Evolutionary conservation across 2,888 invertebrate genomes (phyloP), one percentile per base, ranked within the genome.

Genomic region (Hirtodrosophila cameraria): DNA sequence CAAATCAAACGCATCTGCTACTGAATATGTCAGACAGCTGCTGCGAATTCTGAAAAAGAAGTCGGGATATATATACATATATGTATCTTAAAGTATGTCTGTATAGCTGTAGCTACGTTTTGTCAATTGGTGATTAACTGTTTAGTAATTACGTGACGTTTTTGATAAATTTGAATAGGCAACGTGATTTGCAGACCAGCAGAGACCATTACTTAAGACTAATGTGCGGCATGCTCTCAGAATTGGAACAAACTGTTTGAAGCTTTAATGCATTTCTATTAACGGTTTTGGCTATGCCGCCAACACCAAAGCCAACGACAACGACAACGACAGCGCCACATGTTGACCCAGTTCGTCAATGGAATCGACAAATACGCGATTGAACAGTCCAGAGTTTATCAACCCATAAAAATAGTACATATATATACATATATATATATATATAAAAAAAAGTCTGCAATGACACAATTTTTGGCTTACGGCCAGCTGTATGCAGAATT

Each of bases 1-100:
- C 81, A 84, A 81, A 86, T 84, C 81, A 77, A 82, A 86, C 85
- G 82, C 86, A 86, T 86, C 80, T 81, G 86, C 63, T 76, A 67
- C 30, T 58, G 60, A 75, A 75, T 74, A 74, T 63, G 55, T 53
- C 84, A 84, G 78, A 60, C 75, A 80, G 70, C 80, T 71, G 80
- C 77, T 64, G 86, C 48, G 65, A 74, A 76, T 80, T 73, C 55
- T n/a, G n/a, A 46, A 76, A 80, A 83, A 74, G 71, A 70, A 64
- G 48, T 63, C 53, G 50, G 54, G 61, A 60, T 46, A 33, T 25
- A 46, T 35, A 48, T 39, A 50, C 53, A 33, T 15, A 27, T 43
- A 35, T 38, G 13, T 27, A 11, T 36, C 16, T 43, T 49, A 59
- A 49, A 66, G 41, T 43, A 50, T 66, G 9, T 28, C n/a, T 38